Conservation (phyloP, 2,113 vertebrate genomes). For the Chauna torquata region DNA sequence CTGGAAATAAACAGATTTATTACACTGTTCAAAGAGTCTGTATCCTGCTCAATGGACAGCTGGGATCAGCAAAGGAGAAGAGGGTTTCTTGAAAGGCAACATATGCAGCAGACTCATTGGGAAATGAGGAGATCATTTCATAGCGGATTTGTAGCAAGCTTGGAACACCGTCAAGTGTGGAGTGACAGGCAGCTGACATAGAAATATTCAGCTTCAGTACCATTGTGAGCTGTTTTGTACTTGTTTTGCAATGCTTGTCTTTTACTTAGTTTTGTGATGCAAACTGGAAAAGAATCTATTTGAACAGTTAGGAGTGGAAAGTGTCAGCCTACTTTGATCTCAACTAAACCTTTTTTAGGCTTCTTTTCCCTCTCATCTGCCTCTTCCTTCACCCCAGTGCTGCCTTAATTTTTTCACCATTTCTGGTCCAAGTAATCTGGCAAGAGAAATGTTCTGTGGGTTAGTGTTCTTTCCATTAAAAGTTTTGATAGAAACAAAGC, state of each 20-base stretch:
- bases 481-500: slow-evolving; percentile 38
- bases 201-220: neutral
- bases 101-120: neutral
- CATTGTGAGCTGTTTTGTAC: neutral
- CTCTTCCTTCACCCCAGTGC: neutral
- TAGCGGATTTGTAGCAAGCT: neutral
- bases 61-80: slow-evolving; percentile 17
- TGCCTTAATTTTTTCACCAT: neutral
- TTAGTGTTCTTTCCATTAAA: slow-evolving; percentile 46
- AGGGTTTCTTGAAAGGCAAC: slow-evolving; percentile 14
- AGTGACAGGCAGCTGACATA: neutral
- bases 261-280: slow-evolving; percentile 12
- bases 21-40: neutral
- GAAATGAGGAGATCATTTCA: slow-evolving; percentile 10
- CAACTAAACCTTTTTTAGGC: slow-evolving; percentile 12
- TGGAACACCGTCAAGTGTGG: neutral
- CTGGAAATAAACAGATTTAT: slow-evolving; percentile 32
- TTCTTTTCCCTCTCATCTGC: neutral
- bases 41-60: slow-evolving; percentile 36
- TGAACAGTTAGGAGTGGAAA: neutral
- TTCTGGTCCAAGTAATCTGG: slow-evolving; percentile 49
- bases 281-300: slow-evolving; percentile 1
- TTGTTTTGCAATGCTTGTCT: slow-evolving; percentile 24
- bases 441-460: slow-evolving; percentile 38
- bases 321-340: neutral